Evolutionary conservation across 1,140 invertebrate species (phyloP).

Genomic region (Diabrotica virgifera): DNA sequence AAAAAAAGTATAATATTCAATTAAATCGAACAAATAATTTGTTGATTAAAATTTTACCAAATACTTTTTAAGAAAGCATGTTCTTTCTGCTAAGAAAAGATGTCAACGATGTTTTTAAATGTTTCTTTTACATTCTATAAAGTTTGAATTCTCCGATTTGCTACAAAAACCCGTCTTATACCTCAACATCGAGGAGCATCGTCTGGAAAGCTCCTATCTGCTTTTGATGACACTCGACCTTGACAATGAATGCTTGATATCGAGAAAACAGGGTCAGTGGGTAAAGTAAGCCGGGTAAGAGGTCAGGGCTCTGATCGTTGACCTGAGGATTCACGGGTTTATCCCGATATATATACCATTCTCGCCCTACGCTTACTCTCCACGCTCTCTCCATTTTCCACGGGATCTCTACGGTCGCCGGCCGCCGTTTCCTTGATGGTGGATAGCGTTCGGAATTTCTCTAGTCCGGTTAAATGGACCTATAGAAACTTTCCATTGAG

Average conservation of each 20-base stretch:
- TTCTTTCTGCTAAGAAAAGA: too few relatives aligned
- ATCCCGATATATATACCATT: conserved; percentile 2
- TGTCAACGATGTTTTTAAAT: too few relatives aligned
- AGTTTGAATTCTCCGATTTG: too few relatives aligned
- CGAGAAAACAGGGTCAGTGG: not conserved
- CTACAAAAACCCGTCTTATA: too few relatives aligned
- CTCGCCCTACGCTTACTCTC: conserved; percentile 1
- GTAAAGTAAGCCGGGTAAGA: conserved; percentile 1
- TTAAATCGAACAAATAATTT: too few relatives aligned
- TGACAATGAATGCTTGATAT: not conserved
- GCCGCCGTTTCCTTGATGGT: not conserved
- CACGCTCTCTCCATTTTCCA: conserved; percentile 1
- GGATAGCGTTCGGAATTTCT: not conserved
- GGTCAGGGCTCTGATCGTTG: not conserved
- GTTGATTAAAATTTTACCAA: too few relatives aligned
- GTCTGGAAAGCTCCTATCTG: not conserved
- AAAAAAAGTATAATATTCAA: too few relatives aligned
- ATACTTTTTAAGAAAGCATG: too few relatives aligned
- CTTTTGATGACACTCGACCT: not conserved
- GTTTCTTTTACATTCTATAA: too few relatives aligned
- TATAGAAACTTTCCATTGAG: not conserved
- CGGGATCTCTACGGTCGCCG: not conserved
- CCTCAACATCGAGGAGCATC: too few relatives aligned
- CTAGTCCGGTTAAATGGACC: not conserved
- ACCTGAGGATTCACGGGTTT: conserved; percentile 1